Conservation (phyloP, 1,140 invertebrate species). For the Chymomyza costata region DNA sequence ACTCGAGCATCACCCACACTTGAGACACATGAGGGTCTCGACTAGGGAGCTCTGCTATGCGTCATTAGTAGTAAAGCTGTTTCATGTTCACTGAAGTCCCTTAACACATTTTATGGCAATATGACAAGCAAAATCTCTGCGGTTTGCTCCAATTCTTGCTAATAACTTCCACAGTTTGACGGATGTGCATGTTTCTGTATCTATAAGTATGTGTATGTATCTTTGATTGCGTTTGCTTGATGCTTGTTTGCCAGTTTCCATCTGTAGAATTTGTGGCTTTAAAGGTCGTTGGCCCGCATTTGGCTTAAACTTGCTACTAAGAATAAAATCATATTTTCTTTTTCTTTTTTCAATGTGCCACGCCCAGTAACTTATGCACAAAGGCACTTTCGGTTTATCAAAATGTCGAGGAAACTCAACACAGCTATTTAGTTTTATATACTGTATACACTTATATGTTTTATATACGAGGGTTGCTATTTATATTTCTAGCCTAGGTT, state of each 20-base stretch:
- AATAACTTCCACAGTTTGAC: conserved; percentile 29
- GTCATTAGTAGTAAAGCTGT: conserved; percentile 10
- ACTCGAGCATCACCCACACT: not conserved
- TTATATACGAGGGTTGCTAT: too few relatives aligned
- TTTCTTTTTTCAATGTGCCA: conserved; percentile 29
- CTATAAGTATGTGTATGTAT: conserved; percentile 8
- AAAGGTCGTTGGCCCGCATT: conserved; percentile 65
- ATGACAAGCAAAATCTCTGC: conserved; percentile 30
- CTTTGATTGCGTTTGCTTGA: not conserved
- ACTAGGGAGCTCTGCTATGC: too few relatives aligned
- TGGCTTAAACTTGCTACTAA: conserved; percentile 24
- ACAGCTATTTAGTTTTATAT: too few relatives aligned
- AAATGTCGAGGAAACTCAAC: too few relatives aligned
- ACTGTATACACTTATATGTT: too few relatives aligned
- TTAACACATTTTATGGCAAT: not conserved
- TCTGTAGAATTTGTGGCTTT: conserved; percentile 33
- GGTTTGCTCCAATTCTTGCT: conserved; percentile 46
- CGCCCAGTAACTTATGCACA: too few relatives aligned
- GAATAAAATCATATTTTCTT: conserved; percentile 29
- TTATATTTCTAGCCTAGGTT: too few relatives aligned
- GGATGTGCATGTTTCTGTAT: not conserved
- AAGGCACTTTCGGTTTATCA: too few relatives aligned
- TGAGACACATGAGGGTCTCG: too few relatives aligned
- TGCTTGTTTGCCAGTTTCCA: conserved; percentile 1
- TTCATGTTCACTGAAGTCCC: conserved; percentile 2